Percentiles rank a stretch among this genome's conserved stretches.
Conservation (phyloP, 2,888 invertebrate species). For the Epinotia demarniana region DNA sequence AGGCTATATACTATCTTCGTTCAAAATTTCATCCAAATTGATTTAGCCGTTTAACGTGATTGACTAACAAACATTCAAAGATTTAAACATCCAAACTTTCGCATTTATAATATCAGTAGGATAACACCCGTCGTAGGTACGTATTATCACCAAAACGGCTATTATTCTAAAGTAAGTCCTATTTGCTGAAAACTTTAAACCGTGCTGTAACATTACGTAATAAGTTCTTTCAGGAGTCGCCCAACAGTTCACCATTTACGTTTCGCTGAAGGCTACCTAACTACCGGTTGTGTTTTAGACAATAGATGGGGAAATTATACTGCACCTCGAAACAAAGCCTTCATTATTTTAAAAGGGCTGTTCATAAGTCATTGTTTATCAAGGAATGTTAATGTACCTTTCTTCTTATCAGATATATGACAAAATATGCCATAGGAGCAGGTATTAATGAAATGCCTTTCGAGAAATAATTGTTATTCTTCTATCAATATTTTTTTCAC, state of each 20-base stretch:
- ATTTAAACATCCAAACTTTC: too few species aligned
- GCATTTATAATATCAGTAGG: too few species aligned
- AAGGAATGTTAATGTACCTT: slow-evolving; percentile 17
- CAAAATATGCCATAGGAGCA: not conserved
- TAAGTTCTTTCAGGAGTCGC: slow-evolving; percentile 24
- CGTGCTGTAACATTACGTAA: slow-evolving; percentile 13
- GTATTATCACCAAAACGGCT: too few species aligned
- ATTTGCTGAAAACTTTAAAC: not conserved
- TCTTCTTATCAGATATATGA: slow-evolving; percentile 3
- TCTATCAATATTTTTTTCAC: not conserved
- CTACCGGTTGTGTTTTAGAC: slow-evolving; percentile 27
- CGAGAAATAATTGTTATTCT: not conserved
- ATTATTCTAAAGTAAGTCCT: not conserved
- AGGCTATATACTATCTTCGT: too few species aligned
- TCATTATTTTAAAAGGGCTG: slow-evolving; percentile 41
- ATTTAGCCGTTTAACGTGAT: too few species aligned
- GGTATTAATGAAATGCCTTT: not conserved
- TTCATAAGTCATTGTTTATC: slow-evolving; percentile 29
- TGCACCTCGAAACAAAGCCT: slow-evolving; percentile 42
- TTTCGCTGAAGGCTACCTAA: slow-evolving; percentile 31
- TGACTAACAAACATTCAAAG: too few species aligned
- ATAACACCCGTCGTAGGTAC: not conserved
- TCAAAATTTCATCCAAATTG: too few species aligned
- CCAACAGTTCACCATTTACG: slow-evolving; percentile 27
- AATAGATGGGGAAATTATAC: slow-evolving; percentile 39